Evolutionary conservation across 2,888 invertebrate species (phyloP), one percentile per base, ranked within the genome.

Genomic region (Leptopterna dolabrata): DNA sequence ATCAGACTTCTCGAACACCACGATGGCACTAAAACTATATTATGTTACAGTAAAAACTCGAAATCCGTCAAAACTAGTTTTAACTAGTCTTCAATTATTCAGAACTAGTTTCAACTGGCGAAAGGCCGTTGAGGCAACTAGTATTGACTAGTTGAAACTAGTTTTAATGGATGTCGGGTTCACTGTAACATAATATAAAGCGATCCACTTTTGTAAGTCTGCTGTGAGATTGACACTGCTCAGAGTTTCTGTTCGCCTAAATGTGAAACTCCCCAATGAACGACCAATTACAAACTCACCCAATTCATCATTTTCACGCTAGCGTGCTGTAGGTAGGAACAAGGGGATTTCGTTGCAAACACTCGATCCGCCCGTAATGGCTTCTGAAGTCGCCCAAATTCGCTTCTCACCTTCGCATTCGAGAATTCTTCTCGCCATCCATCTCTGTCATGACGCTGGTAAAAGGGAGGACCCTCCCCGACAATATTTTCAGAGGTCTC

Each of bases 391-490:
- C 63, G 24, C 24, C 63, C 63, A 24, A 24, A 63, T 63, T 63
- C 63, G 27, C 73, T 36, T 76, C 73, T 76, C 73, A 76, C 73
- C 36, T 11, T 36, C 9, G 9, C 9, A 3, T 55, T 3, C n/a
- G 2, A 4, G 55, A 16, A 9, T 19, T 51, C n/a, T 51, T 63
- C 41, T 78, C 45, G 16, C 45, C 43, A 78, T 78, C 78, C 78
- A 78, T 78, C 78, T 78, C 78, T 78, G 78, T 78, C 78, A 78
- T 78, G 78, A 78, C 78, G 0, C 9, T 24, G 63, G 63, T 63
- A 63, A 63, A 63, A 63, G 63, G 30, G 73, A 41, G 16, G 73
- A 30, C 73, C 30, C 36, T 76, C 19, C 73, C 73, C 36, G 29
- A 76, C 73, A 76, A 43, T 45, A 78, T 78, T 78, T 78, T 78